Conservation (phyloP, 2,797 vertebrate species). For the Acanthornis magna region DNA sequence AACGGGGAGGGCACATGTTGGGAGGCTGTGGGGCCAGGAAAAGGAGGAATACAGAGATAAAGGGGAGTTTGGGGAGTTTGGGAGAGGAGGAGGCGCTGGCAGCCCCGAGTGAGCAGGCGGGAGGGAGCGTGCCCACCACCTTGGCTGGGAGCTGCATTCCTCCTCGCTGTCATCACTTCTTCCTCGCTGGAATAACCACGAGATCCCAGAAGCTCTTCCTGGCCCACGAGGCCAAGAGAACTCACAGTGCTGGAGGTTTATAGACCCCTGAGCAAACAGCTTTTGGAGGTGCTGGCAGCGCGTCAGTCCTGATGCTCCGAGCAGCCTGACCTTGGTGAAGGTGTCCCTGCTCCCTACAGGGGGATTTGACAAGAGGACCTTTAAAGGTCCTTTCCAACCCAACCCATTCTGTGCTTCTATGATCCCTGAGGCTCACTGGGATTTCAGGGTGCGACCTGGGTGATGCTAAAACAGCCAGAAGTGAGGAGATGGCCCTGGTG, state of each 20-base stretch:
- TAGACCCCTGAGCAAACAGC: neutral
- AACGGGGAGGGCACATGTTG: rapidly evolving
- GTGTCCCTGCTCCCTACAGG: neutral
- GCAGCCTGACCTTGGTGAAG: neutral
- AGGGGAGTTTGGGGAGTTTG: neutral
- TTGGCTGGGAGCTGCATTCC: slow-evolving; percentile 7
- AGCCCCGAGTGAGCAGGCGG: neutral
- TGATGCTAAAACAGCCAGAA: neutral
- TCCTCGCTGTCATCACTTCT: neutral
- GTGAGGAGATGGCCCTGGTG: neutral
- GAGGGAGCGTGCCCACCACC: neutral
- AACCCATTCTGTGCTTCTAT: neutral
- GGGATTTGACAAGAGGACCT: neutral
- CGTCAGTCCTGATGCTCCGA: neutral
- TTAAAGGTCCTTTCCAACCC: neutral
- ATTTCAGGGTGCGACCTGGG: too few relatives aligned
- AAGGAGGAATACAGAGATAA: neutral
- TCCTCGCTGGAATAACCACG: neutral
- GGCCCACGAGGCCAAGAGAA: neutral
- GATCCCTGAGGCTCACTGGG: neutral
- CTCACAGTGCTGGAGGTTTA: neutral
- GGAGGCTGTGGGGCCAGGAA: neutral
- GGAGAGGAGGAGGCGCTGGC: neutral
- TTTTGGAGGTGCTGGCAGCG: neutral
- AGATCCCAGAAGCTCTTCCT: neutral